Percentiles rank a stretch among this genome's conserved stretches.
These are phyloP conservation scores for Paralinhomoeus sp. DNA, from an alignment of 2,888 invertebrate genomes.

Conservation along the genomic window DNA sequence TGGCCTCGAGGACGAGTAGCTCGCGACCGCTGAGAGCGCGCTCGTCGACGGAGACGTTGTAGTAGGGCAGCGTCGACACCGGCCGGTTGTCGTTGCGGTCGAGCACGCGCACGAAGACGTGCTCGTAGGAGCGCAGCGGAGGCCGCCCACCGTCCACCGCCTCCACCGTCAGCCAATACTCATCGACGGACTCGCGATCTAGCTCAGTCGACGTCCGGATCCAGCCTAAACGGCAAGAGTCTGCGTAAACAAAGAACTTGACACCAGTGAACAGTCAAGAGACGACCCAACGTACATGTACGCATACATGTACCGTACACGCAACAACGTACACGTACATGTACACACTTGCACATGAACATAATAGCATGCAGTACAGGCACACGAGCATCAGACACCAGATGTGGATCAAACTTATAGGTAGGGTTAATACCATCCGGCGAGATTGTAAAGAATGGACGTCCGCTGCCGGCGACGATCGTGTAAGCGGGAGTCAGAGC, in stretches of 20 bases:
- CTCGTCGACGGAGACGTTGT: slow-evolving; percentile 55
- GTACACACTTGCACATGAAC: too few species aligned
- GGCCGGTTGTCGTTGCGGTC: slow-evolving; percentile 88
- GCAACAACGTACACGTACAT: too few species aligned
- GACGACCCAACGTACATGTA: too few species aligned
- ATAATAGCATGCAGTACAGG: too few species aligned
- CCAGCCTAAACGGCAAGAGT: too few species aligned
- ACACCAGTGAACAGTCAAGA: too few species aligned
- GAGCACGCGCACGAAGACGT: slow-evolving; percentile 33
- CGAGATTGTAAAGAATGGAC: slow-evolving; percentile 74
- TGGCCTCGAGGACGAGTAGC: slow-evolving; percentile 50
- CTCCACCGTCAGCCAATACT: slow-evolving; percentile 79
- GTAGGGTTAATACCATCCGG: slow-evolving; percentile 57
- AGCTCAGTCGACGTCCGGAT: slow-evolving; percentile 59
- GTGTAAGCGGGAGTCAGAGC: slow-evolving; percentile 63
- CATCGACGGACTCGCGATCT: slow-evolving; percentile 61
- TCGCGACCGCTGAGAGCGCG: slow-evolving; percentile 48
- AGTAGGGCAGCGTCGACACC: slow-evolving; percentile 59
- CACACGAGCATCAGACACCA: too few species aligned
- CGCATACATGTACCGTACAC: too few species aligned
- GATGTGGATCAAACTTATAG: too few species aligned
- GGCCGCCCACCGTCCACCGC: slow-evolving; percentile 65
- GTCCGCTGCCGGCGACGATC: slow-evolving; percentile 51
- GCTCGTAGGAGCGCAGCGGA: not conserved
- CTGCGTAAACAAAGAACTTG: too few species aligned